Evolutionary conservation across 2,113 vertebrate genomes (phyloP).

Genomic region (Cygnus atratus): DNA sequence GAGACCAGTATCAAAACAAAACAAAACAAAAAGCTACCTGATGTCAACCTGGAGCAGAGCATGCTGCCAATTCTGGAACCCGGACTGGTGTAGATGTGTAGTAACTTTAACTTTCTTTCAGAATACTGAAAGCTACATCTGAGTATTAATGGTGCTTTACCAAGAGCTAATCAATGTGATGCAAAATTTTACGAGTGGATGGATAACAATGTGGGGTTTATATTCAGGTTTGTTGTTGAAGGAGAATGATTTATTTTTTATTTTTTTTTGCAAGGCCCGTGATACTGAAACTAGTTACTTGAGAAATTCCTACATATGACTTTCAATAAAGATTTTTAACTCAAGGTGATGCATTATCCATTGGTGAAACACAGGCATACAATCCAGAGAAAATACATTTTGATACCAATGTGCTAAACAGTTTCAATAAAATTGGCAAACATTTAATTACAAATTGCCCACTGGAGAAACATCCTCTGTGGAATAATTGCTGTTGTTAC

Average conservation of each 20-base stretch:
- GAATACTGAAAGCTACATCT: neutral
- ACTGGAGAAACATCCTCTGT: neutral
- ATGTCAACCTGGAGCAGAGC: neutral
- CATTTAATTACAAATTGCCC: neutral
- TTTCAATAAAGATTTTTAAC: neutral
- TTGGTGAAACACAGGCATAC: neutral
- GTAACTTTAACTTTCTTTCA: neutral
- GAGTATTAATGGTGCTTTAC: neutral
- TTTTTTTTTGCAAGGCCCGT: neutral
- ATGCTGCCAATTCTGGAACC: neutral
- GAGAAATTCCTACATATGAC: neutral
- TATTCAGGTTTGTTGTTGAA: neutral
- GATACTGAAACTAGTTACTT: neutral
- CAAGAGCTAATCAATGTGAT: neutral
- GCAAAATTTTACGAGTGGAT: neutral
- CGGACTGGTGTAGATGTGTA: accelerated
- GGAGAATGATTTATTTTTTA: neutral
- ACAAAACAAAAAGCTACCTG: neutral
- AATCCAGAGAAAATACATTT: neutral
- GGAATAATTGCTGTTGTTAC: neutral
- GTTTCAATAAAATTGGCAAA: neutral
- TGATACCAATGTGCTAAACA: neutral
- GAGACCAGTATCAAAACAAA: neutral
- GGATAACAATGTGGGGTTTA: neutral
- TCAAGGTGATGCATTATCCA: neutral